Evolutionary conservation across 1,140 invertebrate genomes (phyloP).

Genomic region (Drosophila funebris): DNA sequence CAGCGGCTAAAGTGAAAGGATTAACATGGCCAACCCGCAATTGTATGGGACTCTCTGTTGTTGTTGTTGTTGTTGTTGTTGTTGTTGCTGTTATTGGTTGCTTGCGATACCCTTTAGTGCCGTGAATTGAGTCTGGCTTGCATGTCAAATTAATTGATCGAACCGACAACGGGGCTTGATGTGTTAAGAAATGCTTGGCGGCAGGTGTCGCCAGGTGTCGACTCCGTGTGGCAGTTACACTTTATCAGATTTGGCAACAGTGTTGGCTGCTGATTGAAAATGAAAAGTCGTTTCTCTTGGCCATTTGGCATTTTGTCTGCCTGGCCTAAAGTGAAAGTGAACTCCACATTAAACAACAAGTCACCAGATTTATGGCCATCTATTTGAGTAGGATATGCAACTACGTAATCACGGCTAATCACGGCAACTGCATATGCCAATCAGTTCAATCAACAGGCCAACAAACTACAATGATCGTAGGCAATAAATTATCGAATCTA

Average conservation of each 20-base stretch:
- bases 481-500: conserved; percentile 22
- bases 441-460: conserved; percentile 11
- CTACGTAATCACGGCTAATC: conserved; percentile 54
- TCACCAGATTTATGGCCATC: conserved; percentile 52
- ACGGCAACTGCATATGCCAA: conserved; percentile 56
- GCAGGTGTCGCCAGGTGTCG: conserved; percentile 59
- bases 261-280: conserved; percentile 48
- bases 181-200: conserved; percentile 41
- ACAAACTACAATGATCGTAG: neutral
- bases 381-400: conserved; percentile 31
- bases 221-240: conserved; percentile 4
- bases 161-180: conserved; percentile 38
- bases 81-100: conserved; percentile 16
- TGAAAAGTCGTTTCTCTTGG: conserved; percentile 47
- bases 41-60: conserved; percentile 40
- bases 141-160: conserved; percentile 78
- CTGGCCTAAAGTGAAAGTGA: conserved; percentile 58
- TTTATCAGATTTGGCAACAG: conserved; percentile 39
- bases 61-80: neutral
- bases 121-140: conserved; percentile 36
- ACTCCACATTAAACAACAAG: conserved; percentile 7
- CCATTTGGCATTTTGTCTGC: conserved; percentile 32
- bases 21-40: conserved; percentile 36
- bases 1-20: conserved; percentile 69
- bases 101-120: conserved; percentile 59